Evolutionary conservation across 2,888 invertebrate genomes (phyloP).

Genomic region (Himalopsyche anomala): DNA sequence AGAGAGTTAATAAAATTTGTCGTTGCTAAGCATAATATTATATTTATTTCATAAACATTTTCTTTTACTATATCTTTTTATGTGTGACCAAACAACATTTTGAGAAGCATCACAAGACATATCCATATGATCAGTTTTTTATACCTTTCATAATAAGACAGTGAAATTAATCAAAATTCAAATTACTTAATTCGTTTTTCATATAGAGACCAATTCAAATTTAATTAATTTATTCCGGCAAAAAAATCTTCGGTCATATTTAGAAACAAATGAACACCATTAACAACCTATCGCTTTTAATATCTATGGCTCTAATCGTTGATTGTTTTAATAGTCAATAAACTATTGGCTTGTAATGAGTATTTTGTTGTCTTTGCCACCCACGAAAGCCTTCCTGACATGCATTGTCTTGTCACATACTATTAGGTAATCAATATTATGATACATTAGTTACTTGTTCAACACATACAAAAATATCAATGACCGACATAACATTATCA

Average conservation of each 20-base stretch:
- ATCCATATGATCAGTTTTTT: neutral
- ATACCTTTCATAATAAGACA: slow-evolving; percentile 18
- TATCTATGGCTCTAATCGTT: slow-evolving; percentile 55
- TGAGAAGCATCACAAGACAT: neutral
- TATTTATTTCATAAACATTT: too few relatives aligned
- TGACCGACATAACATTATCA: too few relatives aligned
- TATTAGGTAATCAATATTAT: neutral
- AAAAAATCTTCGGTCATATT: slow-evolving; percentile 11
- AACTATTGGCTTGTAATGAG: slow-evolving; percentile 52
- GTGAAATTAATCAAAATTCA: neutral
- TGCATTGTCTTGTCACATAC: neutral
- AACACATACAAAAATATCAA: too few relatives aligned
- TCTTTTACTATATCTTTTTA: too few relatives aligned
- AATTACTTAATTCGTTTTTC: slow-evolving; percentile 41
- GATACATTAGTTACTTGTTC: too few relatives aligned
- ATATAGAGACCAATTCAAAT: slow-evolving; percentile 38
- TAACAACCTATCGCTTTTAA: slow-evolving; percentile 59
- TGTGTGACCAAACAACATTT: neutral
- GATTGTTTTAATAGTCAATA: slow-evolving; percentile 55
- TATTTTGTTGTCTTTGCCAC: slow-evolving; percentile 53
- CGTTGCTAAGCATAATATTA: too few relatives aligned
- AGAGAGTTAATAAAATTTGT: too few relatives aligned
- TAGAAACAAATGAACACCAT: slow-evolving; percentile 59
- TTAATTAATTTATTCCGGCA: slow-evolving; percentile 27
- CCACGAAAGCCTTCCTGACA: slow-evolving; percentile 50